Conservation (phyloP, 2,888 invertebrate species). For the Lycophotia porphyrea region DNA sequence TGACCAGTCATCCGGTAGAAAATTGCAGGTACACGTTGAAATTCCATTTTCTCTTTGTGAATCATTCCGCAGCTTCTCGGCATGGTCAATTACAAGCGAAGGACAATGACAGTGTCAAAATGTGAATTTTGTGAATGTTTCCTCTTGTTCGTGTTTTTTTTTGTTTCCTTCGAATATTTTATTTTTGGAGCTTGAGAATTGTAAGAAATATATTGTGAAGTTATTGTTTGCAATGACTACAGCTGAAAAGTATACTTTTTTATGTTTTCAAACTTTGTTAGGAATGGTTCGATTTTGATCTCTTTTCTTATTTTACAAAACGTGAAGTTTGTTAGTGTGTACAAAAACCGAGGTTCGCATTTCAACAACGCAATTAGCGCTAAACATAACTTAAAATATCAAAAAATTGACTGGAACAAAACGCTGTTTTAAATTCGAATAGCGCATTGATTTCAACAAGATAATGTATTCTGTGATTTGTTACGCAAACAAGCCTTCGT, state of each 20-base stretch:
- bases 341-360: not conserved
- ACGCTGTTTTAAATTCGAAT: not conserved
- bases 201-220: not conserved
- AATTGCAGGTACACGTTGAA: slow-evolving; percentile 68
- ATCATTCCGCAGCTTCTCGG: slow-evolving; percentile 53
- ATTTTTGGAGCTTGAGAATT: not conserved
- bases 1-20: slow-evolving; percentile 71
- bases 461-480: not conserved
- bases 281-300: not conserved
- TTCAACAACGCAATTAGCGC: not conserved
- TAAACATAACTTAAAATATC: not conserved
- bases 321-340: not conserved
- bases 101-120: slow-evolving; percentile 52
- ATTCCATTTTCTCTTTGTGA: slow-evolving; percentile 65
- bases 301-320: not conserved
- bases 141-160: slow-evolving; percentile 10
- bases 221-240: not conserved
- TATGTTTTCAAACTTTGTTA: not conserved
- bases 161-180: slow-evolving; percentile 10
- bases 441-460: not conserved
- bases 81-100: slow-evolving; percentile 58
- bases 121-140: slow-evolving; percentile 40
- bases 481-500: not conserved
- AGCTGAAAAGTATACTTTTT: not conserved
- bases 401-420: not conserved